phyloP scores from a whole-genome alignment of 2,113 vertebrate genomes.

The Charina bottae region DNA sequence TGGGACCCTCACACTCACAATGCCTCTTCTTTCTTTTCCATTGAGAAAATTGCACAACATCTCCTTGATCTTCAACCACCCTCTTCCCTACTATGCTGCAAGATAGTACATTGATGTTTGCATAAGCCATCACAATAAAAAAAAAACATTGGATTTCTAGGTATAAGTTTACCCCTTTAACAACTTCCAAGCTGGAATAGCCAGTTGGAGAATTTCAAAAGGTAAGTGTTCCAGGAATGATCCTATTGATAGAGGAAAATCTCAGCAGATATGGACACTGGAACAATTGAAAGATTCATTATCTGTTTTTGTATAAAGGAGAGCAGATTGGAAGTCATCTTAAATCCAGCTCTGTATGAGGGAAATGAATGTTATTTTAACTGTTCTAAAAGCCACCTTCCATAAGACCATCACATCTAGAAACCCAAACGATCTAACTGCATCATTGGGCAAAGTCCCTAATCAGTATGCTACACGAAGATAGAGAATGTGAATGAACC shows the following conservation, averaged over 20 bases:
- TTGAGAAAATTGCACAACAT: not conserved
- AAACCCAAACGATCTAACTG: not conserved
- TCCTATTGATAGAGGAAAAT: not conserved
- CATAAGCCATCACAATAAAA: not conserved
- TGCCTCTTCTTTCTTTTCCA: not conserved
- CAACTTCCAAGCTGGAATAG: not conserved
- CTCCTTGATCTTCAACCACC: not conserved
- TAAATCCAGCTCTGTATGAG: not conserved
- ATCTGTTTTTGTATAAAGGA: not conserved
- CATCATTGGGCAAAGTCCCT: not conserved
- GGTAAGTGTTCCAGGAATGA: not conserved
- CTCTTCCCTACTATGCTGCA: not conserved
- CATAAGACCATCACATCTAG: not conserved
- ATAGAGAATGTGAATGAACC: not conserved
- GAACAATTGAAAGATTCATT: not conserved
- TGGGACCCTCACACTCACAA: not conserved
- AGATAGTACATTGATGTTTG: not conserved
- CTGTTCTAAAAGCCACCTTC: not conserved
- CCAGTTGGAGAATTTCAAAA: not conserved
- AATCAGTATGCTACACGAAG: not conserved
- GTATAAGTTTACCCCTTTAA: not conserved
- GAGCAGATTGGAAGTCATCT: not conserved
- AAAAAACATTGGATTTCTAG: not conserved
- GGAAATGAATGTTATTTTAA: not conserved
- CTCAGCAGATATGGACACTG: not conserved